phyloP scores from a whole-genome alignment of 2,113 vertebrate species.

The Serilophus lunatus region DNA sequence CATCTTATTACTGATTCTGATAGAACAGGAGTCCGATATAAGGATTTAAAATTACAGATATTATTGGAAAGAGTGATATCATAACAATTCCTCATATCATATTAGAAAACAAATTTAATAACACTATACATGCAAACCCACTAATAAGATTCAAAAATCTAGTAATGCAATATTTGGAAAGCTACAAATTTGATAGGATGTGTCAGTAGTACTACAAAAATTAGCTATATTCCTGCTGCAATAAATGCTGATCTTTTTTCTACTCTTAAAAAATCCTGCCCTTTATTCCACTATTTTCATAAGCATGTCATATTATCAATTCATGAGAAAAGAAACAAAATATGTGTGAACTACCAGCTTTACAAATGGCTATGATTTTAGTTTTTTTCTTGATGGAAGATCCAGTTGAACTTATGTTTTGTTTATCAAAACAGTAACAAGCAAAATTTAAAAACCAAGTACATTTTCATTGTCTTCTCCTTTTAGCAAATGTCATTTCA shows the following conservation, averaged over 20 bases:
- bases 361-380: not conserved
- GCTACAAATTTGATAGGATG: not conserved
- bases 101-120: constrained; percentile 48
- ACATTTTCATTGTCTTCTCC: not conserved
- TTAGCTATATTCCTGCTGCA: not conserved
- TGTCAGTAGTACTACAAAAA: not conserved
- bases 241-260: not conserved
- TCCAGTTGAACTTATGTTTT: not conserved
- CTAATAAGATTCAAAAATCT: not conserved
- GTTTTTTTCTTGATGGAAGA: not conserved
- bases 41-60: constrained; percentile 56
- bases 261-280: not conserved
- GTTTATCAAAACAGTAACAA: not conserved
- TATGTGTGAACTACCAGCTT: not conserved
- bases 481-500: not conserved
- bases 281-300: constrained; percentile 16
- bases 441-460: not conserved
- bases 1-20: constrained; percentile 28
- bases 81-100: constrained; percentile 33
- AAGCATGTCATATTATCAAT: not conserved
- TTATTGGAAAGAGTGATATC: constrained; percentile 58
- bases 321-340: not conserved
- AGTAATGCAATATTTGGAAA: not conserved
- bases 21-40: not conserved
- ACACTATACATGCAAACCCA: not conserved